Evolutionary conservation across 2,888 invertebrate genomes (phyloP).

Genomic region (Empis livida): DNA sequence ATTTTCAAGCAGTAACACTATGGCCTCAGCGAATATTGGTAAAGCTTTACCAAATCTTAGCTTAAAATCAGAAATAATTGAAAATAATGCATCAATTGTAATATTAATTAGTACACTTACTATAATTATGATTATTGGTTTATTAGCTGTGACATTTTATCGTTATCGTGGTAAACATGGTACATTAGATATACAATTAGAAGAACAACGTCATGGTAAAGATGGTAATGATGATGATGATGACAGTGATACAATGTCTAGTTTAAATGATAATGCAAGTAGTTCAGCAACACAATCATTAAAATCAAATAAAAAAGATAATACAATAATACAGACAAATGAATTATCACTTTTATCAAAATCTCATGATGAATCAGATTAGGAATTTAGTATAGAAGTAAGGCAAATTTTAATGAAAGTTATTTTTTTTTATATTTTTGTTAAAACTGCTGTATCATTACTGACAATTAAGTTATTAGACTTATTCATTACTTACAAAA

Average conservation of each 20-base stretch:
- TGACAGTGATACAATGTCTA: slow-evolving; percentile 15
- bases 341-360: too few species aligned
- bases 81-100: slow-evolving; percentile 20
- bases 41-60: slow-evolving; percentile 16
- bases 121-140: slow-evolving; percentile 23
- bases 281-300: too few species aligned
- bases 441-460: too few species aligned
- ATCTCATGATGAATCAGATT: too few species aligned
- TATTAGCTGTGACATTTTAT: slow-evolving; percentile 16
- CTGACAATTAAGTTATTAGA: too few species aligned
- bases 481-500: too few species aligned
- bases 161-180: slow-evolving; percentile 20
- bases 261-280: too few species aligned
- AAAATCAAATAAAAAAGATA: too few species aligned
- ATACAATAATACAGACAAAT: too few species aligned
- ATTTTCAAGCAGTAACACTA: slow-evolving; percentile 23
- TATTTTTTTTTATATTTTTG: too few species aligned
- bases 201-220: slow-evolving; percentile 28
- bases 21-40: slow-evolving; percentile 21
- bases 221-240: slow-evolving; percentile 25
- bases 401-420: too few species aligned
- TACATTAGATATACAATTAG: slow-evolving; percentile 31
- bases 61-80: slow-evolving; percentile 7
- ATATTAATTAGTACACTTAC: slow-evolving; percentile 24
- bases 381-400: too few species aligned